Evolutionary conservation across 2,888 invertebrate genomes (phyloP), one percentile per base, ranked within the genome.

Genomic region (Metacarcinus magister): DNA sequence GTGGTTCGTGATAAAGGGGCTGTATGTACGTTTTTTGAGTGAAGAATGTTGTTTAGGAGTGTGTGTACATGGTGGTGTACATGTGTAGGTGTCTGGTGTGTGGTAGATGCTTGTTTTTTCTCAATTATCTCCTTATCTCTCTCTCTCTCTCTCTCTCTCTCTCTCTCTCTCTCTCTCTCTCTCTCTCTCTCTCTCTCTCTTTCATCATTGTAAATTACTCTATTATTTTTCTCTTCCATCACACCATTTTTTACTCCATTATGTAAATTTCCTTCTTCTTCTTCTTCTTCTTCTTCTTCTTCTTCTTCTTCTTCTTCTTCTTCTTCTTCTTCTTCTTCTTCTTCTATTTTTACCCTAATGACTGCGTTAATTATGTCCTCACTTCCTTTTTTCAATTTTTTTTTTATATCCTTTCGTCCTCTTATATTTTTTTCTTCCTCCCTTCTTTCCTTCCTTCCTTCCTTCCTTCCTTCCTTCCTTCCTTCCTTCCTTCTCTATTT

Each of bases 161-260:
- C 89, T 89, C 89, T 89, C 32, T 89, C 89, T 89, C 32, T 89
- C 89, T 89, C 32, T 89, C 89, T 89, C 32, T 89, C 89, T 89
- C 39, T 89, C 89, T 89, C 89, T 89, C 89, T 44, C 89, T 89
- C 39, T 90, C 46, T 67, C 67, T 67, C 67, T 67, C 67, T 67
- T 23, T 48, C n/a, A n/a, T 54, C 54, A 13, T 16, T 54, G 13
- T 67, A 67, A 67, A 67, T 23, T n/a, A 23, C 67, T 67, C 67
- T 23, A 19, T 67, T n/a, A 16, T 19, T 46, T 13, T 54, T n/a
- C n/a, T n/a, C n/a, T n/a, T 23, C 67, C n/a, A n/a, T n/a, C n/a
- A n/a, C n/a, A n/a, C n/a, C n/a, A n/a, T n/a, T 48, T 13, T 48
- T 48, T 13, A 8, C 48, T 48, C 48, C 13, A 5, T 48, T 13